Base-by-base conservation (phyloP, 1,140 invertebrate species). In the Dendroctonus valens region DNA sequence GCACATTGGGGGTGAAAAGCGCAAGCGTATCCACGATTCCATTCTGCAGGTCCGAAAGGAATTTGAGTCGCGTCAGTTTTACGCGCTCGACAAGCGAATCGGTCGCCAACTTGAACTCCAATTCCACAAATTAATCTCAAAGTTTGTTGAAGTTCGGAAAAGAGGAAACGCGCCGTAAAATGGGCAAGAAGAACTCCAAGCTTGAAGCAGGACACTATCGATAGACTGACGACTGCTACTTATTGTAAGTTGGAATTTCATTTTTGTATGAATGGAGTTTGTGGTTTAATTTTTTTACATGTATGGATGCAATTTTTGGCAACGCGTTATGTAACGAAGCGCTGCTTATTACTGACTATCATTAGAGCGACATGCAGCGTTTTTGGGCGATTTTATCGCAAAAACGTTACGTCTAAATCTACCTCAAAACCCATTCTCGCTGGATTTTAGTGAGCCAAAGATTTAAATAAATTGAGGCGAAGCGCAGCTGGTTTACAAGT, bases 151-250 rank as follows among this genome's bases (percentile, higher is more conserved):
- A n/a, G 46, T 60, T 42, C 15, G 14, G 12, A 50, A 41, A 8
- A 38, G 15, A 39, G 15, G 14, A 65, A 50, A 26, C 42, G 12
- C 12, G 41, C 26, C 9, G 37, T 5, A 42, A 57, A 57, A 92
- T 92, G 90, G 90, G 90, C 72, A 94, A 94, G 84, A 93, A 93
- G 81, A 94, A 93, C 79, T 94, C 91, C 52, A 95, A 95, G 83
- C n/a, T 86, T 94, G 77, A 94, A 93, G 84, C 91, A 93, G 80
- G 92, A 94, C 79, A 93, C 92, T 67, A 93, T 95, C 78, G 91
- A 93, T 79, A 85, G 91, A 73, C 84, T 95, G 65, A 93, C 90
- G 72, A 90, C 86, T 58, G 91, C 91, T 72, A 95, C 93, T 70
- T 94, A 94, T 82, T 94, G 92, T 95, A 81, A 94, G 92, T 92